These are phyloP conservation scores for Sinocyclocheilus grahami DNA, from an alignment of 2,113 vertebrate genomes.

Conservation along the genomic window DNA sequence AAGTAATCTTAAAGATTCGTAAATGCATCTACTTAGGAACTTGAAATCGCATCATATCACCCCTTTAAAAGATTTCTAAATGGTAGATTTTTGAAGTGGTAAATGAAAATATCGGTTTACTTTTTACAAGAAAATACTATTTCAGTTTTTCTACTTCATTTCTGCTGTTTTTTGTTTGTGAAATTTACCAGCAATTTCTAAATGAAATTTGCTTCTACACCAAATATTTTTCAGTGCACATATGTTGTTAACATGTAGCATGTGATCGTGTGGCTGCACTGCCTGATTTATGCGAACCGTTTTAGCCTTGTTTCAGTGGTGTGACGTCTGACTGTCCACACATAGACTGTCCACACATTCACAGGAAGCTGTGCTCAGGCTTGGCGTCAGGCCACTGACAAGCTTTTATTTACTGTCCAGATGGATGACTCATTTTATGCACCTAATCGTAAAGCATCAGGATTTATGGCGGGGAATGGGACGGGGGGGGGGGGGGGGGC, in stretches of 20 bases:
- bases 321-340: constrained; percentile 60
- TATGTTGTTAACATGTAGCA: constrained; percentile 16
- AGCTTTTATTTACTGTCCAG: constrained; percentile 79
- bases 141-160: too few species aligned
- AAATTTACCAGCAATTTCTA: too few species aligned
- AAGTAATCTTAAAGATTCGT: too few species aligned
- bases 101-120: too few species aligned
- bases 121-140: too few species aligned
- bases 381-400: constrained; percentile 75
- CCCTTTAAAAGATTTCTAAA: too few species aligned
- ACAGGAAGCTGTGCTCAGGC: constrained; percentile 63
- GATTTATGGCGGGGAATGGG: constrained; percentile 78
- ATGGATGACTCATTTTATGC: constrained; percentile 81
- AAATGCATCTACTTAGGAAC: too few species aligned
- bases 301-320: constrained; percentile 70
- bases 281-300: background rate
- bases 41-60: too few species aligned
- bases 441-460: constrained; percentile 80
- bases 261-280: background rate
- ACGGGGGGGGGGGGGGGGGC: constrained; percentile 71
- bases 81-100: too few species aligned
- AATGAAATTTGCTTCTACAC: too few species aligned
- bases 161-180: too few species aligned
- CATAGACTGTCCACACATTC: constrained; percentile 8
- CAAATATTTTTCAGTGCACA: too few species aligned